These are phyloP conservation scores for Phalacrocorax carbo DNA, from an alignment of 2,113 vertebrate species.

Conservation along the genomic window DNA sequence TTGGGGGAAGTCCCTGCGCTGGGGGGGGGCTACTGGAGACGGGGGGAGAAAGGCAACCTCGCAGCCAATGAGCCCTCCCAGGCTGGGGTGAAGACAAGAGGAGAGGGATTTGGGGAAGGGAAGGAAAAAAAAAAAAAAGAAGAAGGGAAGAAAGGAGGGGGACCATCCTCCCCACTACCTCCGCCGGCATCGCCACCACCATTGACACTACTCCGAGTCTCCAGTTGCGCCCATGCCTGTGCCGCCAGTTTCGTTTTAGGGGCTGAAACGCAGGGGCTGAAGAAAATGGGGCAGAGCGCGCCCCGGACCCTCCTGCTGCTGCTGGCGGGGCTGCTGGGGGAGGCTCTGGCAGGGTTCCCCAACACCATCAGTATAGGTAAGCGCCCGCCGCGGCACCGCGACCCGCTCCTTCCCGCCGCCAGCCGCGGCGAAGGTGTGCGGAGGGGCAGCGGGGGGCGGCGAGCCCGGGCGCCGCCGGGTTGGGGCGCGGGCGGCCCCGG, in stretches of 20 bases:
- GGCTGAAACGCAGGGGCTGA: constrained; percentile 80
- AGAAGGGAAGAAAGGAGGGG: not conserved
- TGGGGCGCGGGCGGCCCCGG: too few relatives aligned
- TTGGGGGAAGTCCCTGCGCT: constrained; percentile 74
- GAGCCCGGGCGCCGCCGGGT: not conserved
- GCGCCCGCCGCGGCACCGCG: constrained; percentile 25
- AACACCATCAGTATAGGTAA: constrained; percentile 99
- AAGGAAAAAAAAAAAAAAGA: not conserved
- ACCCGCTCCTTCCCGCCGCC: not conserved
- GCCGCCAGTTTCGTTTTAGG: constrained; percentile 79
- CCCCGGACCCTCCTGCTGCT: constrained; percentile 78
- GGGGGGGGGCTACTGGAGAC: constrained; percentile 14
- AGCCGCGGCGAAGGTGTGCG: not conserved
- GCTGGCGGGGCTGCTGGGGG: constrained; percentile 85
- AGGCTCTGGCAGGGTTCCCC: constrained; percentile 88
- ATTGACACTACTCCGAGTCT: constrained; percentile 59
- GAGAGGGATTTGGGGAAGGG: not conserved
- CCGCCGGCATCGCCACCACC: constrained; percentile 31
- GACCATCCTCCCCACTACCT: not conserved
- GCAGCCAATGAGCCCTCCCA: constrained; percentile 69
- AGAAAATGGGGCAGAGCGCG: constrained; percentile 89
- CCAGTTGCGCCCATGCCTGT: constrained; percentile 82
- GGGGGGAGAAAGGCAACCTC: constrained; percentile 49
- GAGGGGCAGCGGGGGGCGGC: not conserved
- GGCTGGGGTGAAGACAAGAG: constrained; percentile 68